Evolutionary conservation across 2,113 vertebrate species (phyloP), one percentile per base, ranked within the genome.

Genomic region (Prionailurus viverrinus): DNA sequence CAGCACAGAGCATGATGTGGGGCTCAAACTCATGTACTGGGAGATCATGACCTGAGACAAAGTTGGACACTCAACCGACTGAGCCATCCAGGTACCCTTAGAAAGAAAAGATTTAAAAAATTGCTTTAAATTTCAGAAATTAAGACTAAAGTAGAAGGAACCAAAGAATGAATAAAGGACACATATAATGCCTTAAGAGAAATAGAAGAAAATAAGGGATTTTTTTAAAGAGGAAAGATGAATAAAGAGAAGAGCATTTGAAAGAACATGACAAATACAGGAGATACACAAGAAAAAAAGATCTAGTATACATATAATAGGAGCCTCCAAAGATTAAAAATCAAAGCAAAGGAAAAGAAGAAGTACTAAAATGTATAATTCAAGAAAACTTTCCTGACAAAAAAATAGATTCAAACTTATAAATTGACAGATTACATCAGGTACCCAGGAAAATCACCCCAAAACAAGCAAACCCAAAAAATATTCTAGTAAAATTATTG

Each of bases 271-370:
- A 33, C 76, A 74, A 87, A 45, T 73, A 92, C 6, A 78, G 63
- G 93, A 88, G 15, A 51, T n/a, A 39, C 25, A 12, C 4, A 55
- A 29, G 68, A 80, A 58, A 45, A 63, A 81, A 71, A 88, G 25
- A 65, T 78, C 31, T 63, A 92, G 33, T 61, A 39, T 41, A 23
- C 13, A 41, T 55, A 13, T 58, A 51, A 71, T 41, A 63, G 15
- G 41, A 19, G 10, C 71, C 33, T 10, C 51, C 68, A 63, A 91
- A 18, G 15, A 51, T 51, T 48, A 36, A 61, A 89, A 93, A 79
- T 7, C 39, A 96, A 95, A 93, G 45, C 18, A 95, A 95, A 83
- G 41, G 41, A 58, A 82, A 58, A 71, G 51, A 55, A 82, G 58
- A 89, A 82, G 78, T 33, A 71, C 19, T 39, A 92, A 63, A 76